Base-by-base conservation (phyloP, 2,888 invertebrate species). In the Hedychridium roseum region DNA sequence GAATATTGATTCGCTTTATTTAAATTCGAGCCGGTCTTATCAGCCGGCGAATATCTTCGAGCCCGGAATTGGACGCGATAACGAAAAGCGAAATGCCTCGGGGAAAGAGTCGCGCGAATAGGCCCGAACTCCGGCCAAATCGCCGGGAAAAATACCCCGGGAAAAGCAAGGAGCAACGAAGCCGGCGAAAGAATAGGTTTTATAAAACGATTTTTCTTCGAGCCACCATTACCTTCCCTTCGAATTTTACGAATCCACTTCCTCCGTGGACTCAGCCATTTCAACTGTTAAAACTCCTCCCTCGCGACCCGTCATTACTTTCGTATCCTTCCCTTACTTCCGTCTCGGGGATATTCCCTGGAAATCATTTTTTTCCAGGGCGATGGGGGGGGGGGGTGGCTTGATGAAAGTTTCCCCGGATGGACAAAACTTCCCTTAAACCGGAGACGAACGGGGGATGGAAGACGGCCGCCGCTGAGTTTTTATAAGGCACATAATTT, bases 1-100 rank as follows among this genome's bases (percentile, higher is more conserved):
- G 73, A 78, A 78, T 78, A 78, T 78, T 78, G 78, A 78, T 78
- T 77, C 76, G 74, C 69, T 73, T 78, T 76, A 78, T 78, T 78
- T 76, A 76, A 78, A 78, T 78, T 76, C 70, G 58, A 43, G 50
- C 34, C 47, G 51, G 46, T 44, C 68, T 68, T 67, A 70, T 73
- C 71, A 67, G 48, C 51, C 56, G 51, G 51, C 60, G 66, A 69
- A 76, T 76, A 75, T 76, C 76, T 73, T 64, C 66, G 66, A 64
- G 70, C 69, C 71, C 51, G 76, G 71, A 78, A 77, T 78, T 78
- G 78, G 78, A 76, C 73, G 71, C 74, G 78, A 78, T 76, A 76
- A 71, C 70, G 69, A 57, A 63, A 68, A 70, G 66, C 71, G 73
- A 72, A 74, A 73, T 71, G 67, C n/a, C n/a, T n/a, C n/a, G n/a